Conservation (phyloP, 1,140 invertebrate genomes). For the Himalopsyche phryganea region DNA sequence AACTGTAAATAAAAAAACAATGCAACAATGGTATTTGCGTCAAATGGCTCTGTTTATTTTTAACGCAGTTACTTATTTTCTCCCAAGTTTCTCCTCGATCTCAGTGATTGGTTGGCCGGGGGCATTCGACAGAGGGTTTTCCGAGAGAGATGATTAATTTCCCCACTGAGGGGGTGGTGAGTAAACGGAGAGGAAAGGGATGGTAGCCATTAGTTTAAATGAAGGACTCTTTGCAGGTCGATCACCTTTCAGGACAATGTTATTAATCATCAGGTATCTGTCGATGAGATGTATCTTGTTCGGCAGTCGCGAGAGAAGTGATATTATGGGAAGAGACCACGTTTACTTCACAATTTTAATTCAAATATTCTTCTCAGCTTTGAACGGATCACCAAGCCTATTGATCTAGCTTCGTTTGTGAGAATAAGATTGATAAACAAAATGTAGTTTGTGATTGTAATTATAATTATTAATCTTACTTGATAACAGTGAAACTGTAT, state of each 20-base stretch:
- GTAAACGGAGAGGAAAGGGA: not conserved
- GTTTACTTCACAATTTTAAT: too few relatives aligned
- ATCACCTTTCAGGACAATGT: slow-evolving; percentile 23
- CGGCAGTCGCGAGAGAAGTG: too few relatives aligned
- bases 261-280: slow-evolving; percentile 26
- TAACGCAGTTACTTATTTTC: slow-evolving; percentile 5
- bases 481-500: too few relatives aligned
- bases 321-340: too few relatives aligned
- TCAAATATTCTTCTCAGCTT: too few relatives aligned
- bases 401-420: too few relatives aligned
- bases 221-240: slow-evolving; percentile 14
- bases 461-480: too few relatives aligned
- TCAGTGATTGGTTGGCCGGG: slow-evolving; percentile 12
- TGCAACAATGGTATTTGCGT: not conserved
- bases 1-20: not conserved
- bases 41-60: not conserved
- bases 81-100: not conserved
- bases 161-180: not conserved
- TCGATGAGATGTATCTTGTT: not conserved
- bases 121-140: slow-evolving; percentile 11
- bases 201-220: slow-evolving; percentile 18
- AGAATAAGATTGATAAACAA: too few relatives aligned
- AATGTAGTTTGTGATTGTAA: too few relatives aligned
- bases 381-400: too few relatives aligned
- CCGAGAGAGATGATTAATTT: slow-evolving; percentile 28